Base-by-base conservation (phyloP, 2,797 vertebrate genomes). In the Danio jaintianensis region DNA sequence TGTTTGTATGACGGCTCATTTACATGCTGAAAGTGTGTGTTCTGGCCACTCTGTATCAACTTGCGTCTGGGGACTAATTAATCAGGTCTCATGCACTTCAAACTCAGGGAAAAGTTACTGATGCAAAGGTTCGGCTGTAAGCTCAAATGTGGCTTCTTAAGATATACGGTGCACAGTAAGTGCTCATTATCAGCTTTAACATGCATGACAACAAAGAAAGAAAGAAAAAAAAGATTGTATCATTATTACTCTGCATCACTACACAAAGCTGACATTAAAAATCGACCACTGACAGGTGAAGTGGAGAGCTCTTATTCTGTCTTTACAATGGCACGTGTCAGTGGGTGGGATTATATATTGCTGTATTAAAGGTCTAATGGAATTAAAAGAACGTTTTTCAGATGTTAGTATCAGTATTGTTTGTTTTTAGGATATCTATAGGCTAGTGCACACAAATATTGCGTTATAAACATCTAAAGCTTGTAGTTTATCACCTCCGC, bases 1-100 rank as follows among this genome's bases (percentile, higher is more conserved):
- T 88, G 83, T 88, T n/a, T 84, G 86, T 89, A 89, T 89, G 87
- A 90, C 76, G 71, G 82, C 84, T 91, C 43, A 81, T 90, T 88
- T 87, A 50, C 55, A 84, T 78, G 70, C 64, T 74, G 79, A 40
- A 79, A 85, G 83, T 84, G 83, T 75, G 53, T 81, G 70, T 68
- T n/a, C 13, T 43, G 29, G 84, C 73, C 71, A 36, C 36, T 53
- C 11, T 55, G 53, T 79, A 71, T 79, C 11, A 68, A 78, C 83
- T 81, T 36, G 75, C 52, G 67, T 66, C 87, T 84, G 50, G 77
- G 82, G 82, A 92, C 89, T 92, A 92, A 92, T 92, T 91, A 93
- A 83, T 76, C 53, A 38, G 80, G 82, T 83, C 83, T 62, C 56
- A 29, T 84, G 29, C 2, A 61, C n/a, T 50, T 55, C 61, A 73